Percentiles rank a stretch among this genome's conserved stretches.
These are phyloP conservation scores for Nymphalis io DNA, from an alignment of 1,140 invertebrate genomes.

Conservation along the genomic window DNA sequence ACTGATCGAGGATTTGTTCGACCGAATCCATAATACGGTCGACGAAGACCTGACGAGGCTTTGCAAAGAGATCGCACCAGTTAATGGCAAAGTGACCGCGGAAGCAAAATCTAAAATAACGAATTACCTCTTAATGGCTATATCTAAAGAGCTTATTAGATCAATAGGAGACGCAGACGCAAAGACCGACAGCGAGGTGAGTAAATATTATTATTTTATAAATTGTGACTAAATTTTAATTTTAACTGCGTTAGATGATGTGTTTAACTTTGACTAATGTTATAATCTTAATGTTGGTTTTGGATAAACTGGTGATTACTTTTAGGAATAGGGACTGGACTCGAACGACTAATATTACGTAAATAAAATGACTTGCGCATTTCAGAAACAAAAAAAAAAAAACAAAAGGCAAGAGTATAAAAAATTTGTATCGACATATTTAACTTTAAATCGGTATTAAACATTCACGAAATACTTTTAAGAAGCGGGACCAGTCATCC, in stretches of 20 bases:
- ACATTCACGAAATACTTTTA: no score
- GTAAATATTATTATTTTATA: slow-evolving; percentile 44
- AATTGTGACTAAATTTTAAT: slow-evolving; percentile 67
- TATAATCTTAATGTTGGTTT: slow-evolving; percentile 37
- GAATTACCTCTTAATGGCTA: slow-evolving; percentile 77
- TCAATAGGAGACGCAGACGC: slow-evolving; percentile 76
- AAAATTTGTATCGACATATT: no score
- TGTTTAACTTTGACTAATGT: slow-evolving; percentile 52
- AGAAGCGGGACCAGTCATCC: no score
- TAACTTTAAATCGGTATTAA: no score
- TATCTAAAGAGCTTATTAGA: slow-evolving; percentile 76
- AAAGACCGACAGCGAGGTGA: slow-evolving; percentile 78
- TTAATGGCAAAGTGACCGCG: slow-evolving; percentile 57
- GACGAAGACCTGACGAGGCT: slow-evolving; percentile 67
- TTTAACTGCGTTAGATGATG: slow-evolving; percentile 51
- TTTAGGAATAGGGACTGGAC: neutral
- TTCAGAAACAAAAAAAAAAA: no score
- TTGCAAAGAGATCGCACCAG: slow-evolving; percentile 64
- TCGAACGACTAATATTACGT: neutral
- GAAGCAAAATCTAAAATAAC: slow-evolving; percentile 76
- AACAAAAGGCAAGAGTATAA: no score
- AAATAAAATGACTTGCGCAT: neutral
- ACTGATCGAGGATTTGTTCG: slow-evolving; percentile 72
- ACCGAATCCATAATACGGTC: slow-evolving; percentile 67
- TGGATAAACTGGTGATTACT: slow-evolving; percentile 24